Evolutionary conservation across 2,797 vertebrate species (phyloP), one percentile per base, ranked within the genome.

Genomic region (Eidolon dupreanum): DNA sequence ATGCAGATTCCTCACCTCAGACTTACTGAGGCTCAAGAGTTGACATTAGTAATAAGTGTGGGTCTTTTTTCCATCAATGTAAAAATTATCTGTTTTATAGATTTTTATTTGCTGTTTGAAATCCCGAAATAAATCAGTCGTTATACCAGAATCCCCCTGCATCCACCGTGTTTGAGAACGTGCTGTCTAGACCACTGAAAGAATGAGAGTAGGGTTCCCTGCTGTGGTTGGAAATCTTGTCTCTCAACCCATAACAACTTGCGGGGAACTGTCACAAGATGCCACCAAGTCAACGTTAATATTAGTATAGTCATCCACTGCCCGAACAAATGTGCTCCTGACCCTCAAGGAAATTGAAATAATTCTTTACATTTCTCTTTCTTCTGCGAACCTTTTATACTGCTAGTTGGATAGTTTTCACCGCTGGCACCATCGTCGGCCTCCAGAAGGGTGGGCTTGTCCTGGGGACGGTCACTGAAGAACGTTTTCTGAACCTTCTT

Each of bases 401-500:
- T 88, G 63, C 11, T 83, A 71, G 6, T 63, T 90, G 12, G 77
- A 53, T 57, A 63, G 12, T 28, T 96, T 88, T 94, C 65, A 61
- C 36, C 93, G 43, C 0, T 31, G 16, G 5, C 20, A 22, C 49
- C 5, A 31, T 51, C 71, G 49, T 88, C 20, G 90, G 24, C 38
- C 26, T 46, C 49, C 70, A 51, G 57, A 93, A 22, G 16, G 96
- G 8, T 46, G 33, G 10, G 3, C 5, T 78, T 83, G 46, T 51
- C 63, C 20, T 82, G 13, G 26, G 81, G 28, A 61, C 78, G 19
- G 71, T 94, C 82, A 82, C 43, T 38, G 15, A 28, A n/a, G 19
- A 68, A 28, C 78, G 22, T 78, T 90, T 90, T 94, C 43, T 70
- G 24, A 78, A 90, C 26, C 19, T 84, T 94, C 31, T 63, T 93